phyloP scores from a whole-genome alignment of 2,797 vertebrate species.

The Acipenser transmontanus region DNA sequence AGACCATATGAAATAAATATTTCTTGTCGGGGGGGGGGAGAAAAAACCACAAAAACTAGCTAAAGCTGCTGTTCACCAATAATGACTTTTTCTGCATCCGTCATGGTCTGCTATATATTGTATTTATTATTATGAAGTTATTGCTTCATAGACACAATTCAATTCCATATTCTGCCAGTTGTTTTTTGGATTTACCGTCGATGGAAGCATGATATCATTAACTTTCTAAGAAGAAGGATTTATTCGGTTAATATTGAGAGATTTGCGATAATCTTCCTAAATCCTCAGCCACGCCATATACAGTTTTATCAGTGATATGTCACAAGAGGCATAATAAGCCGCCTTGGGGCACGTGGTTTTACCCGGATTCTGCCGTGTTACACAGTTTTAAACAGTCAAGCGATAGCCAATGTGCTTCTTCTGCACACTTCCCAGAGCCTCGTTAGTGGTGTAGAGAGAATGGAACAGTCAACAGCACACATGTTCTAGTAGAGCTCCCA shows the following conservation, averaged over 20 bases:
- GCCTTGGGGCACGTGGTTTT: not conserved
- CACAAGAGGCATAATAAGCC: not conserved
- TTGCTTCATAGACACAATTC: not conserved
- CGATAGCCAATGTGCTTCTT: not conserved
- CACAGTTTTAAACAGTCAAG: not conserved
- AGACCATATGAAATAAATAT: not conserved
- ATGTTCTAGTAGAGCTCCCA: no score
- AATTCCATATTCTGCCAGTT: conserved; percentile 4
- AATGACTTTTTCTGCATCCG: conserved; percentile 9
- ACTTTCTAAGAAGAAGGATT: conserved; percentile 14
- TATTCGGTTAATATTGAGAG: conserved; percentile 10
- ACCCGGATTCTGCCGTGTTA: not conserved
- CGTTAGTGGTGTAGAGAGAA: no score
- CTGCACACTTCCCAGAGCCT: not conserved
- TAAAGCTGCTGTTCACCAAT: no score
- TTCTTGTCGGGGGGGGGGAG: no score
- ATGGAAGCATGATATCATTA: not conserved
- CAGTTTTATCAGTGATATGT: not conserved
- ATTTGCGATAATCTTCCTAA: conserved; percentile 1
- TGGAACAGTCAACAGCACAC: no score
- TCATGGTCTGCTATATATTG: not conserved
- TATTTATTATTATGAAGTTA: no score
- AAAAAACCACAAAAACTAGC: no score
- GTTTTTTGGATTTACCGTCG: not conserved
- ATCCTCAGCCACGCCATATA: not conserved